Conservation (phyloP, 2,113 vertebrate genomes). For the Trochalopteron elliotii region DNA sequence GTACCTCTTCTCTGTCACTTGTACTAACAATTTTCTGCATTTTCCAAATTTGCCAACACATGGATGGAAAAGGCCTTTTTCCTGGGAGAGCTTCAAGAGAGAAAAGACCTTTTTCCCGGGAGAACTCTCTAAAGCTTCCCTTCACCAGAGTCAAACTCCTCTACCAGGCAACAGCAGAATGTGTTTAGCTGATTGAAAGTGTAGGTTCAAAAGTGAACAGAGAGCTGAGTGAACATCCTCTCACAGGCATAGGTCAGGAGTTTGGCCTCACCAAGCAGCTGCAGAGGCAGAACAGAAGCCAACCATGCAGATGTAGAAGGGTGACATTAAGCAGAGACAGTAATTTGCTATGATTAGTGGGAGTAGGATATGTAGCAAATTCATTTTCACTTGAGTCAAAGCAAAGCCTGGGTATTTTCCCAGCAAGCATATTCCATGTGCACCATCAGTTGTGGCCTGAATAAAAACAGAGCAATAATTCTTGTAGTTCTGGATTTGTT, state of each 20-base stretch:
- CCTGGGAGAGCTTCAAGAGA: background rate
- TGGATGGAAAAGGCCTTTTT: background rate
- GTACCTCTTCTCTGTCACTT: background rate
- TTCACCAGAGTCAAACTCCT: background rate
- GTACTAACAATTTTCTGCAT: background rate
- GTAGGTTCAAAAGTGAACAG: background rate
- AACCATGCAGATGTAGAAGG: background rate
- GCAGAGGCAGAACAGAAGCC: background rate
- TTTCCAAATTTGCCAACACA: background rate
- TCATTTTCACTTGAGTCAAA: background rate
- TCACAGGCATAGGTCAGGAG: fast-evolving
- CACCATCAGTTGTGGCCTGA: background rate
- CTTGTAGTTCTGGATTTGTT: background rate
- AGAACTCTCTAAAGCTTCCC: background rate
- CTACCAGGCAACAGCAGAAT: background rate
- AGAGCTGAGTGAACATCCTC: background rate
- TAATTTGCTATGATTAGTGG: background rate
- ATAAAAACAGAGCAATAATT: background rate
- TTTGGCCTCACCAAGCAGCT: background rate
- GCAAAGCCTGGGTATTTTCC: background rate
- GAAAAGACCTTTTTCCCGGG: background rate
- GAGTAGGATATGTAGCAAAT: background rate
- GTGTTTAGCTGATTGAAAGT: background rate
- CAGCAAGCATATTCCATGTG: background rate
- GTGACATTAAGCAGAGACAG: background rate